Evolutionary conservation across 2,113 vertebrate species (phyloP).

Genomic region (Coracopsis vasa): DNA sequence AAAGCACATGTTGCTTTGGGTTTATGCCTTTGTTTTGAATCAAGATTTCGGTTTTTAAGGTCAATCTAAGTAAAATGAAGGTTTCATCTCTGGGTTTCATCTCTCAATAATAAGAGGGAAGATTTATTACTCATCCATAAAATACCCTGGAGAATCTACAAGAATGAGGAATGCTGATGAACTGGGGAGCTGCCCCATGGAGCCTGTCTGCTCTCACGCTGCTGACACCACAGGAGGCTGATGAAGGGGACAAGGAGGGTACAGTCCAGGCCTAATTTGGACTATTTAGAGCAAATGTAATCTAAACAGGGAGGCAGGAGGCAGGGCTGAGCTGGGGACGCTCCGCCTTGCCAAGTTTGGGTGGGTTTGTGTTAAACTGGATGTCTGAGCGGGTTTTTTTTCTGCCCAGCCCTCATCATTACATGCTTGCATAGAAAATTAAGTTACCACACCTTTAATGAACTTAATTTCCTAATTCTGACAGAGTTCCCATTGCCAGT

Average conservation of each 20-base stretch:
- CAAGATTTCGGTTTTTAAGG: not conserved
- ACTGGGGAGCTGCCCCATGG: not conserved
- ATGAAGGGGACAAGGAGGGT: not conserved
- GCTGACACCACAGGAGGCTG: not conserved
- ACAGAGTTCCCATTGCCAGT: constrained; percentile 68
- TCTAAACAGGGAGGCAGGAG: constrained; percentile 33
- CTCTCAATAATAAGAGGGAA: not conserved
- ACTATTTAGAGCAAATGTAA: constrained; percentile 40
- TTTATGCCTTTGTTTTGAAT: not conserved
- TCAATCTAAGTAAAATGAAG: not conserved
- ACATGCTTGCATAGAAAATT: constrained; percentile 67
- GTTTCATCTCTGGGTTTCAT: not conserved
- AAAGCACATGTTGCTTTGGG: not conserved
- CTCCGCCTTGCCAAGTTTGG: constrained; percentile 55
- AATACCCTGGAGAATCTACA: accelerated
- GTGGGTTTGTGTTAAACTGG: constrained; percentile 63
- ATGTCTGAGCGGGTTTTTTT: not conserved
- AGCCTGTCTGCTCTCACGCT: not conserved
- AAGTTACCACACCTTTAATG: constrained; percentile 79
- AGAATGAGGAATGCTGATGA: not conserved
- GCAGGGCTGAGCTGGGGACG: constrained; percentile 18
- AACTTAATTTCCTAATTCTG: constrained; percentile 76
- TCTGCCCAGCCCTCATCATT: constrained; percentile 61
- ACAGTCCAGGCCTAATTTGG: not conserved
- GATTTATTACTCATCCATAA: not conserved